A percentile compares a stretch with the other conserved stretches of the same genome.
Conservation (phyloP, 92 coral and sea anemone species). For the Paramuricea clavata region DNA sequence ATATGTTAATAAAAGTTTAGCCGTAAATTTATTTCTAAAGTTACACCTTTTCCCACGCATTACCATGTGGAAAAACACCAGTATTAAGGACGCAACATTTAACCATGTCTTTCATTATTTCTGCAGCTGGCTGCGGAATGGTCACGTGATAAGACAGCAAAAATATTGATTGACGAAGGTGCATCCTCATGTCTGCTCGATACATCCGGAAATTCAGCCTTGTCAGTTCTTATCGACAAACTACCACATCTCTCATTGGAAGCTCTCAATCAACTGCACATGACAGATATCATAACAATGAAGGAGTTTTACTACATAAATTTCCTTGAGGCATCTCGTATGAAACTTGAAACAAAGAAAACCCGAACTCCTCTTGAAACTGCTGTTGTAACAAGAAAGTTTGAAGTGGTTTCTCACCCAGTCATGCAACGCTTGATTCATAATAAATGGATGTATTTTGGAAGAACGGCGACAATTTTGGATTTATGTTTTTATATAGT, state of each 20-base stretch:
- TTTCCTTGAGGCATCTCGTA: constrained; percentile 60
- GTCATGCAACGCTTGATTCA: constrained; percentile 41
- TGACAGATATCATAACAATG: constrained; percentile 20
- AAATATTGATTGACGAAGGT: constrained; percentile 47
- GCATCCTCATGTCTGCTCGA: constrained; percentile 41
- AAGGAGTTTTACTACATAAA: constrained; percentile 40
- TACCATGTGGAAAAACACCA: too few species aligned
- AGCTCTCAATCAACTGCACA: constrained; percentile 38
- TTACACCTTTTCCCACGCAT: too few species aligned
- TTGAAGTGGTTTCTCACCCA: constrained; percentile 42
- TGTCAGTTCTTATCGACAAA: constrained; percentile 46
- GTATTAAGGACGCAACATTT: too few species aligned
- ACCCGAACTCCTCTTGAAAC: constrained; percentile 65
- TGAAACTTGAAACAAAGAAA: constrained; percentile 90
- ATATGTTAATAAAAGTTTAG: too few species aligned
- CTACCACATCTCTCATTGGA: constrained; percentile 37
- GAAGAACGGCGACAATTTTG: constrained; percentile 33
- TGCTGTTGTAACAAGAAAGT: constrained; percentile 41
- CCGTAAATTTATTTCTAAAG: too few species aligned
- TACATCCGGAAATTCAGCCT: constrained; percentile 33
- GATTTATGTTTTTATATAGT: constrained; percentile 37
- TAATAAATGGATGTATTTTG: constrained; percentile 36
- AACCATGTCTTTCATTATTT: background rate
- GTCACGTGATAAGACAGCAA: constrained; percentile 49
- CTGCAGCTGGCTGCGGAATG: constrained; percentile 36